Base-by-base conservation (phyloP, 2,113 vertebrate species). In the Poeciliopsis turrubarensis region DNA sequence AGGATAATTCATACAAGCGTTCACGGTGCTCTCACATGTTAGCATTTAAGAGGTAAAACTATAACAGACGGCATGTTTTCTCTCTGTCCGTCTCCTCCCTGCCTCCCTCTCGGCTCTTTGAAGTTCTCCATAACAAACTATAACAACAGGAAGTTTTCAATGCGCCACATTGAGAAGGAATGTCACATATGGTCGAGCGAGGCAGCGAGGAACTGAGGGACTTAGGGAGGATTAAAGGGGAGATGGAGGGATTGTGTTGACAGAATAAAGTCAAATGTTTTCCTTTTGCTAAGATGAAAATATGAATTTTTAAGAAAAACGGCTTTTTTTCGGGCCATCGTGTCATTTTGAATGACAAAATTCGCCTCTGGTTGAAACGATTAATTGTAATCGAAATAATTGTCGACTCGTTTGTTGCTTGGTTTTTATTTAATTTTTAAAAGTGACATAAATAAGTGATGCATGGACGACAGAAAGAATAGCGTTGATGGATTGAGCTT, bases 81-180 rank as follows among this genome's bases (percentile, higher is more conserved):
- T 73, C 60, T 47, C 60, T 65, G 61, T 72, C 72, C 22, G 1
- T 7, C 32, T 22, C 71, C 32, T 26, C 31, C 32, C 60, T 3
- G 30, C 65, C 9, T 29, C 3, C 31, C 26, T 29, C 65, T 65
- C 25, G 0, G 60, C 78, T 75, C 89, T 92, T 91, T 92, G 89
- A 92, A 89, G 88, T 88, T 60, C 73, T 79, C 83, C 82, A 81
- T 86, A 89, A 89, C 86, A 90, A 90, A 90, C 84, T 85, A 79
- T 83, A 90, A 89, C 91, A 91, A 91, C 89, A 91, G 91, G 91
- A 92, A 92, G 91, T 92, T 90, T 90, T 89, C 85, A 87, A 86
- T 86, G 89, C 84, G 29, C 87, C 91, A 85, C 82, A 86, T 89
- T 66, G 89, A 83, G 90, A 87, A 89, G 87, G 91, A 91, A 90